A percentile compares a stretch with the other conserved stretches of the same genome.
These are phyloP conservation scores for Neolamprologus multifasciatus DNA, from an alignment of 2,797 vertebrate species.

Conservation along the genomic window DNA sequence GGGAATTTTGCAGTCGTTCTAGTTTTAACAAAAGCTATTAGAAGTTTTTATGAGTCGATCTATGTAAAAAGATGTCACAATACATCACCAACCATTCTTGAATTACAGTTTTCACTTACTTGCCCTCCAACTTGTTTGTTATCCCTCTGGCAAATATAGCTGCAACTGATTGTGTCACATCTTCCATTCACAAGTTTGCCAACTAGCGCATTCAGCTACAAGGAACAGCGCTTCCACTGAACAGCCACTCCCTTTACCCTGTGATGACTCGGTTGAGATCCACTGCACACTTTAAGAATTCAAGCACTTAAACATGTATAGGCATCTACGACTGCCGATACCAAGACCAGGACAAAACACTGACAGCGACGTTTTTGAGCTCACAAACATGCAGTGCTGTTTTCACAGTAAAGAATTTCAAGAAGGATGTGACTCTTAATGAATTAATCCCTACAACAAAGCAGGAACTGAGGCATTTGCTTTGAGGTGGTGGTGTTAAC, in stretches of 20 bases:
- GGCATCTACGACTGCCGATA: not conserved
- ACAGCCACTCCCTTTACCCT: constrained; percentile 1
- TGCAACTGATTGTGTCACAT: not conserved
- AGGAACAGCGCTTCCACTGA: not conserved
- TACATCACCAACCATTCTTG: not conserved
- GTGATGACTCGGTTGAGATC: not conserved
- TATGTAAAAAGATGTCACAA: not conserved
- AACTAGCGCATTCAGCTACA: not conserved
- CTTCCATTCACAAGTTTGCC: not conserved
- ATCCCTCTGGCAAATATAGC: not conserved
- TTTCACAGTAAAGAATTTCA: not conserved
- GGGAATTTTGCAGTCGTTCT: not conserved
- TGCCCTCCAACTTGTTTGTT: not conserved
- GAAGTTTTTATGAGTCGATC: not conserved
- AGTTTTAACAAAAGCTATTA: not conserved
- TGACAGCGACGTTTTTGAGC: not conserved
- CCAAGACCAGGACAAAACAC: not conserved
- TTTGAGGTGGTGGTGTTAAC: not conserved
- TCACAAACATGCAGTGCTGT: not conserved
- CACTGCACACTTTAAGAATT: not conserved
- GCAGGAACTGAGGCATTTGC: not conserved
- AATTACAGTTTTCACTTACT: not conserved
- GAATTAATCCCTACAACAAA: not conserved
- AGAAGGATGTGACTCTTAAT: not conserved
- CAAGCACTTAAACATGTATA: not conserved